phyloP scores from a whole-genome alignment of 37 sponge, comb jelly and placozoan species.

The Agelas oroides region DNA sequence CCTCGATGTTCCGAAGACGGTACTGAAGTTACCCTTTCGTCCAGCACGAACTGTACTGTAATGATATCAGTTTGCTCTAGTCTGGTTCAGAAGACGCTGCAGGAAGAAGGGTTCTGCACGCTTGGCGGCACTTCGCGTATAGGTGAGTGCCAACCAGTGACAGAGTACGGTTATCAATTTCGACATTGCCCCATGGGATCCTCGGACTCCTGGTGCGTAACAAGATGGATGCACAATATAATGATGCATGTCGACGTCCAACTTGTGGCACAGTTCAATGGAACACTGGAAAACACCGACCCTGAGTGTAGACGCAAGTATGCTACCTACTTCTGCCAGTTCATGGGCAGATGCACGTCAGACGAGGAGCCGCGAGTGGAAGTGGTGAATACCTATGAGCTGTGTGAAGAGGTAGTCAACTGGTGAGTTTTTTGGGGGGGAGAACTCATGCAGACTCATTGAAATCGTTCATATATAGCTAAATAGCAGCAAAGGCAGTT shows the following conservation, averaged over 20 bases:
- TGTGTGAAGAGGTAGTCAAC: slow-evolving; percentile 9
- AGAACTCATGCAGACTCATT: too few species aligned
- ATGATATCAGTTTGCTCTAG: background rate
- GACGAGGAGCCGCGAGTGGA: slow-evolving; percentile 26
- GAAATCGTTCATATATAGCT: too few species aligned
- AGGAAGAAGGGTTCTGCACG: background rate
- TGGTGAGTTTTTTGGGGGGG: slow-evolving; percentile 49
- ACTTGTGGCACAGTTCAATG: background rate
- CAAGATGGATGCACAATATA: slow-evolving; percentile 29
- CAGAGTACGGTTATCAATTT: slow-evolving; percentile 2
- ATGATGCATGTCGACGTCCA: background rate
- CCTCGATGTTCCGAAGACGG: slow-evolving; percentile 10
- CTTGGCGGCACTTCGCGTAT: background rate
- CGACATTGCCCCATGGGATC: background rate
- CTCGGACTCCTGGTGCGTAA: background rate
- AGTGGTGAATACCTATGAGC: slow-evolving; percentile 21
- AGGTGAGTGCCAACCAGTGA: slow-evolving; percentile 16
- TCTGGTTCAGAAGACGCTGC: background rate
- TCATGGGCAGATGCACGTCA: slow-evolving; percentile 30
- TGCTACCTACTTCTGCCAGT: background rate
- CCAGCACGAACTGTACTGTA: background rate
- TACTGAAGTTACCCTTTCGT: background rate
- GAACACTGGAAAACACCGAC: background rate
- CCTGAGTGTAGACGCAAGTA: background rate
- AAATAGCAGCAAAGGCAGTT: too few species aligned